Evolutionary conservation across 2,888 invertebrate genomes (phyloP), one percentile per base, ranked within the genome.

Genomic region (Epinotia demarniana): DNA sequence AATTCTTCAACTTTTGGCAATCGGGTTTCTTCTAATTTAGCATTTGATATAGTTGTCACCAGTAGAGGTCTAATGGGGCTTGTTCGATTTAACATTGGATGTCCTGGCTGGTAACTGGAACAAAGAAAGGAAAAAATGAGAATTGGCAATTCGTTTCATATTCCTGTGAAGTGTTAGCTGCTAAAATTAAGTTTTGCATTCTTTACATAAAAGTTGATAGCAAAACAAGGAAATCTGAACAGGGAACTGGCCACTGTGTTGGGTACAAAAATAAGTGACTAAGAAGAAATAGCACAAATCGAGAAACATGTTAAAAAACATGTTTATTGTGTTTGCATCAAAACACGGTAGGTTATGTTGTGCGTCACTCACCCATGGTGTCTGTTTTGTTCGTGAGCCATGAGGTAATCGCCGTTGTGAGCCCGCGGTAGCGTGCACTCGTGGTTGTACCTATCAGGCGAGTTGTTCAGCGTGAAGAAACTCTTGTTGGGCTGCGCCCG

Each of bases 1-100:
- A 94, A 82, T 82, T 94, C 94, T 76, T 94, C 94, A 62, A 94
- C 94, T 89, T 92, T 93, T 73, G 94, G 93, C 79, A 94, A 86
- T 74, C 90, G 82, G 71, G 80, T 85, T 46, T 93, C 92, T 71
- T 92, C 92, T 77, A 92, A 78, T 86, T 91, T 93, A 77, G 89
- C 88, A 79, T 91, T 91, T 64, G 93, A 89, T 79, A 92, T 80
- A 81, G 92, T 91, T 77, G 90, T 89, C 69, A 93, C 89, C 82
- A 92, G 78, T 72, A 90, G 79, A 70, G 91, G 89, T 85, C 92
- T 86, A 68, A 88, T 89, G 8, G 91, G 92, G 81, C 90, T 93
- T 78, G 84, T 81, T 86, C 87, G 89, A 72, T 86, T 87, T 43
- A 88, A 86, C 86, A 91, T 92, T 80, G 92, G 84, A 88, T 87